Evolutionary conservation across 2,797 vertebrate species (phyloP).

Genomic region (Heterohyrax brucei): DNA sequence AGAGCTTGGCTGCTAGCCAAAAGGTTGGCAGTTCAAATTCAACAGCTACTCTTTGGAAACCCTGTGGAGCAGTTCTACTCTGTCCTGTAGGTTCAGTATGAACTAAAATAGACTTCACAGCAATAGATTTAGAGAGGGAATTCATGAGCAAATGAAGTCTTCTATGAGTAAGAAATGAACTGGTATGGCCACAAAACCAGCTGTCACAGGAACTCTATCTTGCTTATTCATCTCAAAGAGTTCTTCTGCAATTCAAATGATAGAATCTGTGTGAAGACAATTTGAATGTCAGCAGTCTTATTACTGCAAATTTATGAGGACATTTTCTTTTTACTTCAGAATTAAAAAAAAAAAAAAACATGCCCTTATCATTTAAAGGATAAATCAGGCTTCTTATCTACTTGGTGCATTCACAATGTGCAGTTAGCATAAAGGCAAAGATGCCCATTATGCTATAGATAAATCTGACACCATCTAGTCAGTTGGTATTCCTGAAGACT

Average conservation of each 20-base stretch:
- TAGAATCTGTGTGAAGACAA: slow-evolving; percentile 67
- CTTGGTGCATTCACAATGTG: slow-evolving; percentile 24
- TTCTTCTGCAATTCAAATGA: slow-evolving; percentile 76
- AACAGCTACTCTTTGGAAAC: too few relatives aligned
- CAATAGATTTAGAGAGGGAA: background rate
- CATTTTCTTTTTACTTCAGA: slow-evolving; percentile 70
- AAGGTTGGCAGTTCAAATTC: too few relatives aligned
- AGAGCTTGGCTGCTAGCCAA: too few relatives aligned
- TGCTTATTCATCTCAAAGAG: slow-evolving; percentile 32
- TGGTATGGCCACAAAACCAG: background rate
- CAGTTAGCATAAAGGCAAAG: slow-evolving; percentile 46
- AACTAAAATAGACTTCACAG: too few relatives aligned
- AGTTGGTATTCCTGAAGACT: background rate
- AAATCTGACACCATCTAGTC: background rate
- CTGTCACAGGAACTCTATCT: slow-evolving; percentile 25
- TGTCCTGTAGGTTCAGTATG: too few relatives aligned
- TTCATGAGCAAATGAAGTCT: background rate
- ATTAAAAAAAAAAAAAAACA: background rate
- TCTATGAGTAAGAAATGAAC: slow-evolving; percentile 41
- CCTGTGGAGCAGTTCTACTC: too few relatives aligned
- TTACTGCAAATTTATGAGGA: slow-evolving; percentile 72
- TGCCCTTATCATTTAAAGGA: slow-evolving; percentile 30
- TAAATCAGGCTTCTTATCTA: slow-evolving; percentile 61
- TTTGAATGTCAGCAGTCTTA: slow-evolving; percentile 75
- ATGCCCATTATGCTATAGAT: background rate